Evolutionary conservation across 2,888 invertebrate species (phyloP).

Genomic region (Drosophila mettleri): DNA sequence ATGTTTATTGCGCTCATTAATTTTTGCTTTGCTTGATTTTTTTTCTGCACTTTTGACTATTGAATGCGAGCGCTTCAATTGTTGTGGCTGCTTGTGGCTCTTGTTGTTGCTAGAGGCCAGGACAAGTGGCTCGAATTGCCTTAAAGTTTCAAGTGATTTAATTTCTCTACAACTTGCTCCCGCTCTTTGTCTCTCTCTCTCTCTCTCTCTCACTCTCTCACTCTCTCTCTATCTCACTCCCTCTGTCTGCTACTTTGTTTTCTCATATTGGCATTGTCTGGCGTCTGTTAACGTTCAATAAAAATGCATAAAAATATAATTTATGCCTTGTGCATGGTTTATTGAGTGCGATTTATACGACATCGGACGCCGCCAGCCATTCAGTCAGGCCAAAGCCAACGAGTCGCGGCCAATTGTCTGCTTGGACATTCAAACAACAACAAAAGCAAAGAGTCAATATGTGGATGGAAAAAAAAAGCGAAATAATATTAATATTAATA

Average conservation of each 20-base stretch:
- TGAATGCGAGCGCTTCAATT: slow-evolving; percentile 44
- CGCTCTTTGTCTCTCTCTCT: too few species aligned
- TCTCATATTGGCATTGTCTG: slow-evolving; percentile 6
- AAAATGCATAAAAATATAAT: slow-evolving; percentile 66
- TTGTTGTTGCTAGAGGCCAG: slow-evolving; percentile 17
- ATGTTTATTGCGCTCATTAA: slow-evolving; percentile 81
- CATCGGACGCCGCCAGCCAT: slow-evolving; percentile 59
- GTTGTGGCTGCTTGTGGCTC: slow-evolving; percentile 3
- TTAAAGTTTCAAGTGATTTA: slow-evolving; percentile 76
- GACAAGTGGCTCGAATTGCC: slow-evolving; percentile 60
- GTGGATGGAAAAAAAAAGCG: neutral
- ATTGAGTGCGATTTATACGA: slow-evolving; percentile 79
- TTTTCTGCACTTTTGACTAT: slow-evolving; percentile 57
- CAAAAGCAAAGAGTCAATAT: slow-evolving; percentile 19
- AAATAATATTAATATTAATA: slow-evolving; percentile 43
- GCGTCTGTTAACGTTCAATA: slow-evolving; percentile 48
- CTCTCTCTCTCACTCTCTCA: slow-evolving; percentile 6
- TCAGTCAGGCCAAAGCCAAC: slow-evolving; percentile 45
- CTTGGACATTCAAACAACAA: slow-evolving; percentile 40
- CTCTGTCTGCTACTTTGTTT: neutral
- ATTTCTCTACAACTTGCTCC: slow-evolving; percentile 43
- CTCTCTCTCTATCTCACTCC: neutral
- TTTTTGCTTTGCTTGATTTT: slow-evolving; percentile 40
- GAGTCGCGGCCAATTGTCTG: slow-evolving; percentile 47
- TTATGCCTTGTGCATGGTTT: slow-evolving; percentile 74